These are phyloP conservation scores for Mus caroli DNA, from an alignment of 2,797 vertebrate genomes.

Conservation along the genomic window DNA sequence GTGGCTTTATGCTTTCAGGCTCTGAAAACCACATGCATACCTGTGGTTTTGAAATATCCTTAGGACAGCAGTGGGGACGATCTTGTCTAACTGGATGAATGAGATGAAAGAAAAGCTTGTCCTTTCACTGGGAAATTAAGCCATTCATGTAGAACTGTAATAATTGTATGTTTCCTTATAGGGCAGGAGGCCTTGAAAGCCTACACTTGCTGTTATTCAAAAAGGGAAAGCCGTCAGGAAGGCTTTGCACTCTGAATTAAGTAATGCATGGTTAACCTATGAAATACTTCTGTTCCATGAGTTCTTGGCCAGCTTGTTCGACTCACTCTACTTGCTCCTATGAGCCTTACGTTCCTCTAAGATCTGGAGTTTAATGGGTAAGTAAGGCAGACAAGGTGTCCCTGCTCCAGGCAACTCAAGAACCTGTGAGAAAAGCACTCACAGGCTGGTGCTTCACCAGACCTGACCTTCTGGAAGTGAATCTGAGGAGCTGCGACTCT, in stretches of 20 bases:
- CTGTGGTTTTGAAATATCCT: slow-evolving; percentile 80
- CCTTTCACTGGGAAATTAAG: slow-evolving; percentile 71
- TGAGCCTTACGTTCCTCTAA: neutral
- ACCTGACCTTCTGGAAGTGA: neutral
- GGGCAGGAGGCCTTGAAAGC: neutral
- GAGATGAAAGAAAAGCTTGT: slow-evolving; percentile 67
- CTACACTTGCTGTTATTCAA: slow-evolving; percentile 1
- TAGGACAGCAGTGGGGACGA: slow-evolving; percentile 55
- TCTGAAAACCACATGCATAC: slow-evolving; percentile 80
- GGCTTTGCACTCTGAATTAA: slow-evolving; percentile 32
- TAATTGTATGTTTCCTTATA: slow-evolving; percentile 8
- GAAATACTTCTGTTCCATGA: slow-evolving; percentile 1
- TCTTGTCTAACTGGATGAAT: slow-evolving; percentile 68
- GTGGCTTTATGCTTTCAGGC: slow-evolving; percentile 75
- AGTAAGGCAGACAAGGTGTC: neutral
- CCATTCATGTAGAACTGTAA: slow-evolving; percentile 31
- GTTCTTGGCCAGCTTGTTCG: neutral
- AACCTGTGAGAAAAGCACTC: neutral
- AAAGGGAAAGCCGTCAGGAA: neutral
- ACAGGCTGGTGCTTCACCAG: neutral
- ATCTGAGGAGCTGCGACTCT: neutral
- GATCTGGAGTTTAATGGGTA: neutral
- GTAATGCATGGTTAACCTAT: neutral
- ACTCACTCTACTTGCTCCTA: neutral
- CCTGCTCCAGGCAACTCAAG: neutral